Evolutionary conservation across 2,888 invertebrate species (phyloP).

Genomic region (Dromius quadrimaculatus): DNA sequence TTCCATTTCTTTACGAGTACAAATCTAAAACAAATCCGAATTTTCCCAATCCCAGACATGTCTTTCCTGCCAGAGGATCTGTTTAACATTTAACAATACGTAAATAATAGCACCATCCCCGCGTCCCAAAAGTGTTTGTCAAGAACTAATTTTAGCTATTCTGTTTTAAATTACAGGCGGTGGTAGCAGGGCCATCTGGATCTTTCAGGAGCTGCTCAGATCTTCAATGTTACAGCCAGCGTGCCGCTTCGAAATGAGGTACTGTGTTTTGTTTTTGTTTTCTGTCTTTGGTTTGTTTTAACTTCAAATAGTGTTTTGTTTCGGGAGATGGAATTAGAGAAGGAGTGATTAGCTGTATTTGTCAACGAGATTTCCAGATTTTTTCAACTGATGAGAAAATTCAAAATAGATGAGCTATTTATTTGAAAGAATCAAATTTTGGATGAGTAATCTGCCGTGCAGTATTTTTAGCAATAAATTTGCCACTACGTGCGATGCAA

Average conservation of each 20-base stretch:
- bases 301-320: slow-evolving; percentile 17
- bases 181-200: slow-evolving; percentile 44
- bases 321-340: neutral
- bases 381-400: slow-evolving; percentile 11
- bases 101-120: slow-evolving; percentile 33
- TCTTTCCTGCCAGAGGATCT: slow-evolving; percentile 26
- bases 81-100: slow-evolving; percentile 47
- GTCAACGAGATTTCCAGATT: slow-evolving; percentile 8
- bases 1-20: slow-evolving; percentile 3
- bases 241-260: slow-evolving; percentile 23
- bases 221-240: slow-evolving; percentile 18
- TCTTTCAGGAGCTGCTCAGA: slow-evolving; percentile 7
- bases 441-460: no score
- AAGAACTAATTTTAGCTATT: slow-evolving; percentile 51
- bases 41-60: slow-evolving; percentile 1
- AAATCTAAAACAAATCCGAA: slow-evolving; percentile 5
- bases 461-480: no score
- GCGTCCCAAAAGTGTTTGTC: slow-evolving; percentile 48
- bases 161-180: slow-evolving; percentile 51
- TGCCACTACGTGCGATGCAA: no score
- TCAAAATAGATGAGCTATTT: no score
- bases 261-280: slow-evolving; percentile 27
- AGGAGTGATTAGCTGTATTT: slow-evolving; percentile 24
- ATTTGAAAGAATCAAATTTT: no score
- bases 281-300: slow-evolving; percentile 27